These are phyloP conservation scores for Lampropteryx suffumata DNA, from an alignment of 2,888 invertebrate species.

Conservation along the genomic window DNA sequence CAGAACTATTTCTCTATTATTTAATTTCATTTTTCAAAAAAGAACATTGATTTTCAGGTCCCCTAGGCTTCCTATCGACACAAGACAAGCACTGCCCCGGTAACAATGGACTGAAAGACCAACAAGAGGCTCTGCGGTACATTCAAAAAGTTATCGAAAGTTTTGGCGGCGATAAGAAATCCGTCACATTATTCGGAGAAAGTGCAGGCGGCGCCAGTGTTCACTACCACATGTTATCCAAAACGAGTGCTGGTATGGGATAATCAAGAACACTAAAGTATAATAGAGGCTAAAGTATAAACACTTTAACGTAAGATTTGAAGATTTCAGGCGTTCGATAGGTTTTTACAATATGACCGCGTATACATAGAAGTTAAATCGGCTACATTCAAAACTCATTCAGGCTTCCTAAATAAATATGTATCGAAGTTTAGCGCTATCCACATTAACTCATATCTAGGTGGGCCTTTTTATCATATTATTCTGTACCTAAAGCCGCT, in stretches of 20 bases:
- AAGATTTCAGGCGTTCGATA: too few relatives aligned
- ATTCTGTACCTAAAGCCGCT: too few relatives aligned
- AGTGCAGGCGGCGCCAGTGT: constrained; percentile 87
- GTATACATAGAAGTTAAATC: too few relatives aligned
- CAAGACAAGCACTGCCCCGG: constrained; percentile 85
- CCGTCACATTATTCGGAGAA: constrained; percentile 87
- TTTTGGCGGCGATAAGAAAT: constrained; percentile 85
- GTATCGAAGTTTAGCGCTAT: too few relatives aligned
- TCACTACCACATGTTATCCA: constrained; percentile 87
- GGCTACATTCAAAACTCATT: too few relatives aligned
- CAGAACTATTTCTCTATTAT: too few relatives aligned
- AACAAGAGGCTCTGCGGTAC: constrained; percentile 84
- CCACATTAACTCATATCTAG: too few relatives aligned
- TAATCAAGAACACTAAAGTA: not conserved
- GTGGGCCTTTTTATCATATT: too few relatives aligned
- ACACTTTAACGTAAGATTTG: too few relatives aligned
- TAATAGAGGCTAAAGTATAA: too few relatives aligned
- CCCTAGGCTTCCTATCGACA: constrained; percentile 86
- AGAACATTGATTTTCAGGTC: constrained; percentile 60
- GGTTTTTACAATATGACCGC: too few relatives aligned
- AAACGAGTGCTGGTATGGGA: constrained; percentile 56
- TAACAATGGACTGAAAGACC: constrained; percentile 87
- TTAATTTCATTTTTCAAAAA: not conserved
- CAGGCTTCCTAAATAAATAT: too few relatives aligned
- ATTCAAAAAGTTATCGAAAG: constrained; percentile 83